Evolutionary conservation across 2,888 invertebrate genomes (phyloP).

Genomic region (Pediacus dermestoides): DNA sequence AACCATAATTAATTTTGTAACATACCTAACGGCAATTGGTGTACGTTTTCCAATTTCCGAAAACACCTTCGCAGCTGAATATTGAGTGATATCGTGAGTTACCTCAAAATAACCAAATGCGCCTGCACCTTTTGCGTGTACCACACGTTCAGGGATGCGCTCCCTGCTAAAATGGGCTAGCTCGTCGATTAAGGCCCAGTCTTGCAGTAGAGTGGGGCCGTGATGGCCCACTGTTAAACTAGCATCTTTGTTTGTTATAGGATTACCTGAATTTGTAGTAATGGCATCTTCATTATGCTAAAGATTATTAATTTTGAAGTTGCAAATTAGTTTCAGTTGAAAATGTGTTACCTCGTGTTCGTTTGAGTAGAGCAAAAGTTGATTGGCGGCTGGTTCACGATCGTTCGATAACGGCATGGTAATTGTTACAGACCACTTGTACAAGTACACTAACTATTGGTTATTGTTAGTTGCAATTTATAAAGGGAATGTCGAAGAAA

Average conservation of each 20-base stretch:
- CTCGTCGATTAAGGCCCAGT: conserved; percentile 74
- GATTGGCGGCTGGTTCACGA: conserved; percentile 33
- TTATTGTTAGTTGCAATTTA: too few relatives aligned
- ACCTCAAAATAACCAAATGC: conserved; percentile 84
- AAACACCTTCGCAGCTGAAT: conserved; percentile 76
- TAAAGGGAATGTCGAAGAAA: too few relatives aligned
- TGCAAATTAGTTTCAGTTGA: too few relatives aligned
- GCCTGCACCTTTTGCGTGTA: conserved; percentile 93
- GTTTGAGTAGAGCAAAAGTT: conserved; percentile 37
- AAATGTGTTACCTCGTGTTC: conserved; percentile 36
- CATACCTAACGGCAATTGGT: conserved; percentile 66
- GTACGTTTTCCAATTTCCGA: conserved; percentile 74
- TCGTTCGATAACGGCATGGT: too few relatives aligned
- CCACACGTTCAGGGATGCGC: conserved; percentile 93
- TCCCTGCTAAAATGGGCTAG: conserved; percentile 84
- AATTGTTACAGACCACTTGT: too few relatives aligned
- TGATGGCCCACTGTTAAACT: conserved; percentile 79
- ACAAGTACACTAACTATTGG: too few relatives aligned
- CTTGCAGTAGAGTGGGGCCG: conserved; percentile 84
- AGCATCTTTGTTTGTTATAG: conserved; percentile 74
- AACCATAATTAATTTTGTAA: too few relatives aligned
- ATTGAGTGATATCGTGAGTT: conserved; percentile 79
- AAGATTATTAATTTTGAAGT: conserved; percentile 1
- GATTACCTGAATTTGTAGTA: conserved; percentile 79
- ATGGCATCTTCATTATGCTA: conserved; percentile 42